Base-by-base conservation (phyloP, 2,113 vertebrate genomes). In the Xenopus borealis region DNA sequence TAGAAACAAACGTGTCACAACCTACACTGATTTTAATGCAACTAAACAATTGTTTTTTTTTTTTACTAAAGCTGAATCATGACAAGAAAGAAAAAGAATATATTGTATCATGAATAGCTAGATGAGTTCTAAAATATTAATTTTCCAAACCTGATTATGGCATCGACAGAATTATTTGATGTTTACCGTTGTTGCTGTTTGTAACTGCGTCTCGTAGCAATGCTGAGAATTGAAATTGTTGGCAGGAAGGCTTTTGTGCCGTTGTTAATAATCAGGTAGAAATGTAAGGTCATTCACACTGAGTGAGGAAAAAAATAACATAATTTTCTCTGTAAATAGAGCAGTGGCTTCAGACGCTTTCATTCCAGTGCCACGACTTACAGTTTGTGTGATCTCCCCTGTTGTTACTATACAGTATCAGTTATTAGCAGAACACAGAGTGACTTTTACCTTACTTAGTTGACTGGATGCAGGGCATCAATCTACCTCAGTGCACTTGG, bases 311-410 rank as follows among this genome's bases (percentile, higher is more conserved):
- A 74, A 66, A 74, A 74, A 27, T 58, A 68, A 72, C 85, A 75
- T 75, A 72, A 62, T 82, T 86, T 80, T 78, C 78, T 61, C 75
- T 82, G 70, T 73, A 71, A 86, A 84, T 80, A 75, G 27, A 75
- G 40, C 18, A 69, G 45, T n/a, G 71, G 79, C 83, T 83, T 78
- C 13, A 13, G 44, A 74, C 33, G 66, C 55, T 64, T 71, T 72
- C 78, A 81, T 88, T 88, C 82, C 52, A 79, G 80, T 81, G 17
- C 2, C 71, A 62, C 84, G 69, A 71, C 78, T 79, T 82, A 84
- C 17, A 61, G 53, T 45, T 69, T 82, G 82, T 84, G 79, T 69
- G 82, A 78, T 64, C 80, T 87, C 78, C 82, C 79, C 81, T 0
- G 3, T 74, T 81, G 85, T 80, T 87, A 78, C 66, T 44, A 45